Base-by-base conservation (phyloP, 1,140 invertebrate genomes). In the Anastrepha obliqua region DNA sequence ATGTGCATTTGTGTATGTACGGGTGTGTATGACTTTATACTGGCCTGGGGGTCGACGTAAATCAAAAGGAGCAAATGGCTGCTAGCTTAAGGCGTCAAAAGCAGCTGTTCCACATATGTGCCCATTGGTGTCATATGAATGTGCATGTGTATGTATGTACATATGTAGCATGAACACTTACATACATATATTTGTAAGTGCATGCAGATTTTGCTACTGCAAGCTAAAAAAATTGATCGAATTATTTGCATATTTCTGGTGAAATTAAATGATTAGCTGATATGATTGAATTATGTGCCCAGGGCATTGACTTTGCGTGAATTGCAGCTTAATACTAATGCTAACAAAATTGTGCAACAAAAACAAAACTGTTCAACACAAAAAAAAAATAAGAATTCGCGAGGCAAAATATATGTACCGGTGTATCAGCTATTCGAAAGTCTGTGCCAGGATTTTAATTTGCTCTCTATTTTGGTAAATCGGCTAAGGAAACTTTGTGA, bases 21-120 rank as follows among this genome's bases (percentile, higher is more conserved):
- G 1, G 5, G 11, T 29, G 11, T 81, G 42, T 55, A 9, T 9
- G 1, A n/a, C 3, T 29, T 3, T 81, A 20, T 51, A n/a, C 74
- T n/a, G 17, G 74, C 74, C 74, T n/a, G 51, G 47, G 74, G 74
- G 74, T 17, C 47, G 20, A 29, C 6, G 74, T 81, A 81, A 81
- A 81, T 81, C 74, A 81, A 81, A 70, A 81, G 74, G 47, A 81
- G 47, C 74, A 55, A 81, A 81, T 55, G 74, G n/a, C 47, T 81
- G 9, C 9, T 55, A 3, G 47, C 74, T 51, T 29, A n/a, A 81
- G 74, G 74, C 74, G 74, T 81, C 74, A 81, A 81, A 81, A 58
- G 74, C 74, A 81, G 74, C 44, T 81, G 74, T 55, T 81, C 17
- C 74, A 81, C 74, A 81, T 20, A 81, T 81, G 74, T 55, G 70